Conservation (phyloP, 23 tunicate species). For the Ascidia mentula region DNA sequence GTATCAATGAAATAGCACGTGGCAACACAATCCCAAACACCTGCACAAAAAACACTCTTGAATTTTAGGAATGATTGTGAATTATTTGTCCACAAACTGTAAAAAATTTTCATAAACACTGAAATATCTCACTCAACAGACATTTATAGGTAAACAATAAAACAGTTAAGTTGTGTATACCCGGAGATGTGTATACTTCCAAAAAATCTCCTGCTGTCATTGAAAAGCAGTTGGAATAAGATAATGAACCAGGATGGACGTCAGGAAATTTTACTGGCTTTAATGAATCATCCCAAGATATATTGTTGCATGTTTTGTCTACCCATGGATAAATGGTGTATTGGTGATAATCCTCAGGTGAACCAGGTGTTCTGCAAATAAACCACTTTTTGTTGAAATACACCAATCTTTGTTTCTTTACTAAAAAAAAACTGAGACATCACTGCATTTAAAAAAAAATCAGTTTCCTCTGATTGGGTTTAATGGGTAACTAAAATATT, state of each 20-base stretch:
- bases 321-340: slow-evolving; percentile 82
- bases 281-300: slow-evolving; percentile 60
- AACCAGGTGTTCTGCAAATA: slow-evolving; percentile 2
- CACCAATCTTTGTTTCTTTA: not conserved
- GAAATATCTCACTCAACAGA: too few relatives aligned
- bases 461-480: not conserved
- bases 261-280: slow-evolving; percentile 89
- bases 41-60: slow-evolving; percentile 18
- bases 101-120: too few relatives aligned
- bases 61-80: too few relatives aligned
- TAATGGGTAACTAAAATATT: not conserved
- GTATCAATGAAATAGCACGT: slow-evolving; percentile 94
- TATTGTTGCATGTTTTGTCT: slow-evolving; percentile 68
- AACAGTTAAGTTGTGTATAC: slow-evolving; percentile 2
- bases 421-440: not conserved
- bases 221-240: slow-evolving; percentile 38
- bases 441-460: not conserved
- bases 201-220: slow-evolving; percentile 97
- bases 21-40: slow-evolving; percentile 78
- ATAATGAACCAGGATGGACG: slow-evolving; percentile 58
- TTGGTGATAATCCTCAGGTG: slow-evolving; percentile 61
- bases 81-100: too few relatives aligned
- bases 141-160: too few relatives aligned
- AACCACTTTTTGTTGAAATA: not conserved
- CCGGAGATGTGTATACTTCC: slow-evolving; percentile 53